Conservation (phyloP, 2,113 vertebrate genomes). For the Oceanodroma tethys region DNA sequence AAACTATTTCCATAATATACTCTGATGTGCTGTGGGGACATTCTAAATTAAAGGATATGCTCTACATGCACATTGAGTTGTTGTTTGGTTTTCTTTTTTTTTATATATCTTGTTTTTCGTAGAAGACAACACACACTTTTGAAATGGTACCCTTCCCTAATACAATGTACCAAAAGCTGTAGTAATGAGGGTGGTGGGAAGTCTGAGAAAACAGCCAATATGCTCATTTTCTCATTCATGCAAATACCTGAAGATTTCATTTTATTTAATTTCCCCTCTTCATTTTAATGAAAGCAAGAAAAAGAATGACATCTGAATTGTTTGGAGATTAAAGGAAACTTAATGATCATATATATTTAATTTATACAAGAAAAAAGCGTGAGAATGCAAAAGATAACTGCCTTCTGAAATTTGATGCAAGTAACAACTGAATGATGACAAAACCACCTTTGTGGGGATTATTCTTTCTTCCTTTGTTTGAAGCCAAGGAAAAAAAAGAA, state of each 20-base stretch:
- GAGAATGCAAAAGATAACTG: not conserved
- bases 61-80: not conserved
- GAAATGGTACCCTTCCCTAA: not conserved
- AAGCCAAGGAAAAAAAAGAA: rapidly evolving
- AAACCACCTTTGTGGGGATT: not conserved
- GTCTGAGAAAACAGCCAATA: not conserved
- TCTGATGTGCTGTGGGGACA: not conserved
- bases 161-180: not conserved
- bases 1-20: not conserved
- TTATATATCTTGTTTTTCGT: not conserved
- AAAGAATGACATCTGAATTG: not conserved
- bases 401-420: not conserved
- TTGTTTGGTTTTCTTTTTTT: not conserved
- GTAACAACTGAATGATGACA: not conserved
- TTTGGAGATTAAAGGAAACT: not conserved
- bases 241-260: not conserved
- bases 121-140: not conserved
- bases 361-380: not conserved
- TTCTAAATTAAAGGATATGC: not conserved
- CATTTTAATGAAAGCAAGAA: not conserved
- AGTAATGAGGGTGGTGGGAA: not conserved
- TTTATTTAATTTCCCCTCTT: not conserved
- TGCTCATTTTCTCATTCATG: not conserved
- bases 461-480: not conserved
- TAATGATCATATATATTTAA: not conserved